A percentile compares a stretch with the other conserved stretches of the same genome.
Conservation (phyloP, 1,140 invertebrate genomes). For the Bombus breviceps region DNA sequence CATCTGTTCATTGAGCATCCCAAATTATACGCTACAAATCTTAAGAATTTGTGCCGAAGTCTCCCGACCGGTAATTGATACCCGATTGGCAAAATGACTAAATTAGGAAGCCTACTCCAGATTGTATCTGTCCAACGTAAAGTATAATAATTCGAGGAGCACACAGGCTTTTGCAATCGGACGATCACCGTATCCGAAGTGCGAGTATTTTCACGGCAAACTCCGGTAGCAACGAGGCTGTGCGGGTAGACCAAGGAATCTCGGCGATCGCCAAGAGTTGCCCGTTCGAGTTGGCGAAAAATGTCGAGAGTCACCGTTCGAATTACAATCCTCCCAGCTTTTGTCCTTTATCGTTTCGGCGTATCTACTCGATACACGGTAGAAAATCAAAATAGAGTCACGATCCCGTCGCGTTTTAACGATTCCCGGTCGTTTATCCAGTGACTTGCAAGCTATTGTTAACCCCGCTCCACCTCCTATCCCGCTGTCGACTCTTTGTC, state of each 20-base stretch:
- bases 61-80: constrained; percentile 34
- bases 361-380: constrained; percentile 45
- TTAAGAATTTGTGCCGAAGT: constrained; percentile 1
- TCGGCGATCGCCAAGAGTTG: no score
- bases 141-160: constrained; percentile 7
- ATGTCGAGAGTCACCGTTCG: constrained; percentile 61
- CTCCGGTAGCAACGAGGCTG: not conserved
- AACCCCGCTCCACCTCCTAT: constrained; percentile 59
- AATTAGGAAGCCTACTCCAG: constrained; percentile 29
- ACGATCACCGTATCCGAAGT: constrained; percentile 5
- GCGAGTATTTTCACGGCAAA: constrained; percentile 20
- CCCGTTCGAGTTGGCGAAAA: constrained; percentile 11
- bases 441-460: constrained; percentile 83
- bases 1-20: constrained; percentile 39
- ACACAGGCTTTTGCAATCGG: not conserved
- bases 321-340: constrained; percentile 57
- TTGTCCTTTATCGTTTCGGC: constrained; percentile 60
- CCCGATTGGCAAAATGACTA: constrained; percentile 45
- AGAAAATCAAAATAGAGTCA: constrained; percentile 78
- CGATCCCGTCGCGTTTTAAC: constrained; percentile 78
- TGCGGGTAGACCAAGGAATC: not conserved
- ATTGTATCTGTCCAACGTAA: constrained; percentile 26
- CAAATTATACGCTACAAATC: constrained; percentile 46
- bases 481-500: constrained; percentile 39
- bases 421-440: constrained; percentile 82